Evolutionary conservation across 2,113 vertebrate genomes (phyloP).

Genomic region (Chamaetylas fuelleborni): DNA sequence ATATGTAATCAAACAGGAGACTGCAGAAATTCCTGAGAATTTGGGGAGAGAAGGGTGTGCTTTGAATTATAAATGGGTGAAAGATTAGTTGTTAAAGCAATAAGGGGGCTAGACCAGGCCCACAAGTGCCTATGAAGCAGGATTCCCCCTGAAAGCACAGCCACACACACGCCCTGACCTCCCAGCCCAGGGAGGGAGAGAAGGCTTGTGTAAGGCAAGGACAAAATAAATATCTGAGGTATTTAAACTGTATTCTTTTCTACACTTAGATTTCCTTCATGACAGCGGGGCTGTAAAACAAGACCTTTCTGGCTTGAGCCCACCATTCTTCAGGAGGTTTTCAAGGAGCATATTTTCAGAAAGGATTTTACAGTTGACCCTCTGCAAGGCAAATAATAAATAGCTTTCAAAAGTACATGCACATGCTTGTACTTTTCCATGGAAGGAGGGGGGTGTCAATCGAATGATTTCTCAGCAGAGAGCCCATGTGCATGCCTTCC

Average conservation of each 20-base stretch:
- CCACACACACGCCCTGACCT: neutral
- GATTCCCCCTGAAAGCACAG: neutral
- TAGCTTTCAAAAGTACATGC: neutral
- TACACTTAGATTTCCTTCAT: neutral
- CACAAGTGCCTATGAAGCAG: neutral
- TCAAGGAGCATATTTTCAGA: neutral
- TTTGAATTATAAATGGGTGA: neutral
- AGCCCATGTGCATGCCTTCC: neutral
- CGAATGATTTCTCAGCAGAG: neutral
- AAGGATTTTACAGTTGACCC: neutral
- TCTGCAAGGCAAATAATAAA: conserved; percentile 18
- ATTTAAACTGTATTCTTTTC: conserved; percentile 17
- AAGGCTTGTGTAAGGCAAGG: neutral
- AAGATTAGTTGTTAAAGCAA: conserved; percentile 46
- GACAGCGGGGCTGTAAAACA: neutral
- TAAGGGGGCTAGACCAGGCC: neutral
- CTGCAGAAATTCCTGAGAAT: neutral
- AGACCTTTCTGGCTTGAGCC: neutral
- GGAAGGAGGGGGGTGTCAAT: neutral
- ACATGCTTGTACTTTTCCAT: neutral
- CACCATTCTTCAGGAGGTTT: neutral
- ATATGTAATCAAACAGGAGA: neutral
- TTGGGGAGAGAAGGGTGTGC: neutral
- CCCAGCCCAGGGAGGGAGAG: neutral
- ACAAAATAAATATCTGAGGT: conserved; percentile 31